Conservation (phyloP, 2,113 vertebrate species). For the Albula goreensis region DNA sequence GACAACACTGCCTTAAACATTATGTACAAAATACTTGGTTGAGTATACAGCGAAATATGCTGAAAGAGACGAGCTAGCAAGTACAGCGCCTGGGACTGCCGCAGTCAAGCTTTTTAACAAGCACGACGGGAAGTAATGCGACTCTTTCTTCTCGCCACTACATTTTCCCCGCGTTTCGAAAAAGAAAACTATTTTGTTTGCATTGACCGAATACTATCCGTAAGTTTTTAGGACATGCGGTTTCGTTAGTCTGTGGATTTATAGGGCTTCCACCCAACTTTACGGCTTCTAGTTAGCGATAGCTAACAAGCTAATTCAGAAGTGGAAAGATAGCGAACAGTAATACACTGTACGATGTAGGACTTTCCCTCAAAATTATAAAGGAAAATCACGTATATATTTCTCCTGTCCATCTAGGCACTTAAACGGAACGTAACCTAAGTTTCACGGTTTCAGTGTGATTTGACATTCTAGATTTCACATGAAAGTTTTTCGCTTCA, state of each 20-base stretch:
- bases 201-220: background rate
- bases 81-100: background rate
- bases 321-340: background rate
- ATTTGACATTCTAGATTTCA: too few relatives aligned
- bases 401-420: too few relatives aligned
- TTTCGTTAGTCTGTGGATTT: background rate
- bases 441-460: too few relatives aligned
- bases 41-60: background rate
- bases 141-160: background rate
- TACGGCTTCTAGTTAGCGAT: background rate
- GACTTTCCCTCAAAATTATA: background rate
- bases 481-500: too few relatives aligned
- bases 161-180: background rate
- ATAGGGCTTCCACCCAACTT: background rate
- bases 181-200: background rate
- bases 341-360: background rate
- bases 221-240: background rate
- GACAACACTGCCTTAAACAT: background rate
- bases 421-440: too few relatives aligned
- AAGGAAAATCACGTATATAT: background rate
- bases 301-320: background rate
- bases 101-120: background rate
- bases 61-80: background rate
- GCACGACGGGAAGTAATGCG: background rate
- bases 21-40: background rate